Conservation (phyloP, 2,888 invertebrate genomes). For the Andricus quercusramuli region DNA sequence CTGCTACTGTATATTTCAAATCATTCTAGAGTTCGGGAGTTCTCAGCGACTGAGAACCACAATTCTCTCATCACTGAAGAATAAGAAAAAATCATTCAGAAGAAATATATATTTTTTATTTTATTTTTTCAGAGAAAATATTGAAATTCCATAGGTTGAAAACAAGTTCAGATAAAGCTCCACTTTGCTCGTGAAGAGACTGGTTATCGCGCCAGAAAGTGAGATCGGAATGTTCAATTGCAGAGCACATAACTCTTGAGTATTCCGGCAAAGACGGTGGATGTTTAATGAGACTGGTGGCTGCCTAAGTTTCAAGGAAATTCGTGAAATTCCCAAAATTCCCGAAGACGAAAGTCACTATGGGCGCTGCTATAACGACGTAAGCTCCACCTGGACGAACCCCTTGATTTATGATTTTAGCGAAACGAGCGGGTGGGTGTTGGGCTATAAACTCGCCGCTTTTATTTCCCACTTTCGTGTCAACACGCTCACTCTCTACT, state of each 20-base stretch:
- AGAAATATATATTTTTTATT: too few relatives aligned
- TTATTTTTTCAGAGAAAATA: too few relatives aligned
- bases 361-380: conserved; percentile 20
- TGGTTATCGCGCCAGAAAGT: background rate
- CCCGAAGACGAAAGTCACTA: conserved; percentile 31
- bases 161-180: background rate
- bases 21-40: too few relatives aligned
- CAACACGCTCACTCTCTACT: conserved; percentile 61
- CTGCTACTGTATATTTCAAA: too few relatives aligned
- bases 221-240: background rate
- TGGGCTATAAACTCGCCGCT: conserved; percentile 60
- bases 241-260: background rate
- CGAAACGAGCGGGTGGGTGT: conserved; percentile 62
- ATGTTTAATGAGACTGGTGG: background rate
- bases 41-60: too few relatives aligned
- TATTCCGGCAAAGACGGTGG: background rate
- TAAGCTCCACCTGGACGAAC: conserved; percentile 55
- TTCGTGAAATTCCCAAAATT: conserved; percentile 43
- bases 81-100: too few relatives aligned
- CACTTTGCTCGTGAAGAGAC: background rate
- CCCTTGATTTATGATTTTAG: conserved; percentile 69
- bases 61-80: too few relatives aligned
- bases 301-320: background rate
- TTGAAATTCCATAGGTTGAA: background rate
- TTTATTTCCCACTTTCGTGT: conserved; percentile 71